A percentile compares a stretch with the other conserved stretches of the same genome.
Evolutionary conservation across 2,113 vertebrate species (phyloP).

Genomic region (Megaptera novaeangliae): DNA sequence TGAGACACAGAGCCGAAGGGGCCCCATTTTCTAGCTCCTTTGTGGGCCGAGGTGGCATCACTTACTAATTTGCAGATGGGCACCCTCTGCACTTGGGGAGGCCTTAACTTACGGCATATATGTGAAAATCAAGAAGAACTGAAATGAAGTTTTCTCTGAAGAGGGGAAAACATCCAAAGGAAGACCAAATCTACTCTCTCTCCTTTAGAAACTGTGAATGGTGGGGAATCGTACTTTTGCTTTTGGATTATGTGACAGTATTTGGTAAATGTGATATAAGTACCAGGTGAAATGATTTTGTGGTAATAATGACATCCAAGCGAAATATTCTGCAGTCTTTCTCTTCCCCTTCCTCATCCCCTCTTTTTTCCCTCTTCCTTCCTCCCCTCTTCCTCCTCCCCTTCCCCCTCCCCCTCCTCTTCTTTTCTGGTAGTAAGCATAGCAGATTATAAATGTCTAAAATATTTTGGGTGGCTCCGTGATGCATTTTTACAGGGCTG

Average conservation of each 20-base stretch:
- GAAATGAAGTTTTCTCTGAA: not conserved
- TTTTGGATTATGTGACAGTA: not conserved
- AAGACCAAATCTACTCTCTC: not conserved
- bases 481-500: not conserved
- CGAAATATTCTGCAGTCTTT: not conserved
- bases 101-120: not conserved
- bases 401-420: rapidly evolving
- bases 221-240: not conserved
- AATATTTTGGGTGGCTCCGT: not conserved
- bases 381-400: too few relatives aligned
- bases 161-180: not conserved
- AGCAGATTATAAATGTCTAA: not conserved
- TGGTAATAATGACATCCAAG: not conserved
- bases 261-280: not conserved
- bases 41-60: not conserved
- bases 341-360: rapidly evolving
- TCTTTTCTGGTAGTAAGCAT: not conserved
- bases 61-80: not conserved
- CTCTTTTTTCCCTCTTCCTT: not conserved
- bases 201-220: not conserved
- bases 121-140: not conserved
- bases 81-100: not conserved
- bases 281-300: not conserved
- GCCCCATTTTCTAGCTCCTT: not conserved
- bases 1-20: not conserved